Percentiles rank a stretch among this genome's conserved stretches.
Conservation (phyloP, 23 tunicate genomes). For the Corella eumyota region DNA sequence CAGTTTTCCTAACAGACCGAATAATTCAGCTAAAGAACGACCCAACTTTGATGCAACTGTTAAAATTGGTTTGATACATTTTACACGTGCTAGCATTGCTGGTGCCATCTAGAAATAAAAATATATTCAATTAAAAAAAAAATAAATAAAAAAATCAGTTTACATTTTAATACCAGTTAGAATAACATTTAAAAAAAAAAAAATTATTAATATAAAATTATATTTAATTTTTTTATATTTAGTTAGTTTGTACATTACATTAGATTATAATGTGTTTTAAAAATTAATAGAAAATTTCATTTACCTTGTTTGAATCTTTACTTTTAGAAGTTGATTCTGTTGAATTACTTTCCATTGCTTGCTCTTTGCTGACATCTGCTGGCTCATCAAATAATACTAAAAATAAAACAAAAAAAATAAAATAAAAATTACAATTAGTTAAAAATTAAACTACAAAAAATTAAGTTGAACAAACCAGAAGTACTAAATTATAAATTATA, state of each 20-base stretch:
- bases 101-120: constrained; percentile 9
- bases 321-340: background rate
- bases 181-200: background rate
- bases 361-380: background rate
- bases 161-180: background rate
- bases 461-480: too few relatives aligned
- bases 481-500: too few relatives aligned
- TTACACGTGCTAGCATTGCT: constrained; percentile 41
- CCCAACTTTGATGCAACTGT: constrained; percentile 70
- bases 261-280: too few relatives aligned
- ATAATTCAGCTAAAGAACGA: constrained; percentile 72
- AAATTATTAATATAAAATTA: background rate
- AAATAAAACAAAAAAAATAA: too few relatives aligned
- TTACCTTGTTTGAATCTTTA: constrained; percentile 2
- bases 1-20: constrained; percentile 68
- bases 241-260: too few relatives aligned
- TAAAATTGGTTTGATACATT: constrained; percentile 59
- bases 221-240: too few relatives aligned
- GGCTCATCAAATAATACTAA: too few relatives aligned
- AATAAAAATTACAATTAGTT: too few relatives aligned
- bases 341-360: constrained; percentile 5
- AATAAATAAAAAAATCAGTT: background rate
- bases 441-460: too few relatives aligned
- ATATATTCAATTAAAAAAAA: background rate
- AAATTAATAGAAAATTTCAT: background rate